Evolutionary conservation across 2,797 vertebrate genomes (phyloP).

Genomic region (Notoglanidium macrostoma): DNA sequence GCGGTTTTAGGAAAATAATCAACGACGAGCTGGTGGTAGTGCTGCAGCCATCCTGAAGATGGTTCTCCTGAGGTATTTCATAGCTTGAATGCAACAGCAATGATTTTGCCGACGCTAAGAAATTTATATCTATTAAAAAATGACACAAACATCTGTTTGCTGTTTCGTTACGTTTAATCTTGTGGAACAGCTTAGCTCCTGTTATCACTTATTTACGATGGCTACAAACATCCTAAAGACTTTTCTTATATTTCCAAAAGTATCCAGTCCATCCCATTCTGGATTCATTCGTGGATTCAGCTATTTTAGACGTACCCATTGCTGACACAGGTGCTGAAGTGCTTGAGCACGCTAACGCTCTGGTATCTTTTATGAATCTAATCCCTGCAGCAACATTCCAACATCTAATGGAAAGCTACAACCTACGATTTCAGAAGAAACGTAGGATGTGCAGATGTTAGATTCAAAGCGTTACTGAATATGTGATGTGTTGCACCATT

Average conservation of each 20-base stretch:
- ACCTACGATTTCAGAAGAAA: neutral
- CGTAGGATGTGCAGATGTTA: neutral
- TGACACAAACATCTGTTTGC: neutral
- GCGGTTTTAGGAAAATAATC: neutral
- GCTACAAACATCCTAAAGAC: neutral
- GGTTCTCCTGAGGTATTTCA: neutral
- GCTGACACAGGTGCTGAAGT: neutral
- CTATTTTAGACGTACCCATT: neutral
- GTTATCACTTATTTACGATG: neutral
- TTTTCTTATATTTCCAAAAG: neutral
- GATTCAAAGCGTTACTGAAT: neutral
- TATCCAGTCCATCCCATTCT: neutral
- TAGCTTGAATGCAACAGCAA: neutral
- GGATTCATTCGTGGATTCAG: neutral
- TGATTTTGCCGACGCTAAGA: neutral
- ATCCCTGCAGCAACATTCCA: conserved; percentile 2
- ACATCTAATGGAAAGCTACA: neutral
- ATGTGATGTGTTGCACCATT: neutral
- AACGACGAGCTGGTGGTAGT: neutral
- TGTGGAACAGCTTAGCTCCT: neutral
- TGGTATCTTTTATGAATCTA: neutral
- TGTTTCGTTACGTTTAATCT: neutral
- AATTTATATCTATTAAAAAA: neutral
- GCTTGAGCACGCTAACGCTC: neutral
- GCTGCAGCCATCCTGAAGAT: neutral